These are phyloP conservation scores for Dendrocincla tyrannina DNA, from an alignment of 2,797 vertebrate species.

Conservation along the genomic window DNA sequence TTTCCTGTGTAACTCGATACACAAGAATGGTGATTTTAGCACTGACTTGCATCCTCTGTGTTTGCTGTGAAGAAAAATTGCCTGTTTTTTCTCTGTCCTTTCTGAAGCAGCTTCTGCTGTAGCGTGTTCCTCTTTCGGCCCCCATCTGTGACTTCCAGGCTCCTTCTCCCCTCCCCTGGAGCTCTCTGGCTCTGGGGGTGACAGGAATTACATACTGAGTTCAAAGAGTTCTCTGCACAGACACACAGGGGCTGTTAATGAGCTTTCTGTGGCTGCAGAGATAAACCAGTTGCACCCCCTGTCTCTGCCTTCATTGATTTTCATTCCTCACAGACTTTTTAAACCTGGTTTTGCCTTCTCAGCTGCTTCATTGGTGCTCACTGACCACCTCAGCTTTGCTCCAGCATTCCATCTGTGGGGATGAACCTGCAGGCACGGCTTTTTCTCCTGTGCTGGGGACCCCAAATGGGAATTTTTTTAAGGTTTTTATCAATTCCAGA, in stretches of 20 bases:
- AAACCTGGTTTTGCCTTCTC: not conserved
- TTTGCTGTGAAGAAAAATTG: not conserved
- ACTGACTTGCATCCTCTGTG: not conserved
- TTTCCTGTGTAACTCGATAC: not conserved
- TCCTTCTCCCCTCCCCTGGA: not conserved
- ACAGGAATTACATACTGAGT: not conserved
- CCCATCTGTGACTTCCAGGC: not conserved
- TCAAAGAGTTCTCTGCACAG: not conserved
- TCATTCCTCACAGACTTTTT: not conserved
- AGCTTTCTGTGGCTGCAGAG: not conserved
- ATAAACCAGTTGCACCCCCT: not conserved
- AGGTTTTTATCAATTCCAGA: no score
- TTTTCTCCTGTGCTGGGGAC: no score
- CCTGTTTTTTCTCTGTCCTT: not conserved
- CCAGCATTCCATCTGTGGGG: not conserved
- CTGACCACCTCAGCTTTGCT: not conserved
- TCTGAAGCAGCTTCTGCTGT: not conserved
- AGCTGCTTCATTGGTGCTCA: not conserved
- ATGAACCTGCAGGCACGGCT: not conserved
- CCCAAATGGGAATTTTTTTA: no score
- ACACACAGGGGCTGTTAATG: not conserved
- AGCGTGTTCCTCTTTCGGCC: rapidly evolving
- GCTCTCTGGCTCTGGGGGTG: not conserved
- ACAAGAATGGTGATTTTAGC: not conserved
- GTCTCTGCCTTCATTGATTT: not conserved